Evolutionary conservation across 2,888 invertebrate species (phyloP).

Genomic region (Muscina levida): DNA sequence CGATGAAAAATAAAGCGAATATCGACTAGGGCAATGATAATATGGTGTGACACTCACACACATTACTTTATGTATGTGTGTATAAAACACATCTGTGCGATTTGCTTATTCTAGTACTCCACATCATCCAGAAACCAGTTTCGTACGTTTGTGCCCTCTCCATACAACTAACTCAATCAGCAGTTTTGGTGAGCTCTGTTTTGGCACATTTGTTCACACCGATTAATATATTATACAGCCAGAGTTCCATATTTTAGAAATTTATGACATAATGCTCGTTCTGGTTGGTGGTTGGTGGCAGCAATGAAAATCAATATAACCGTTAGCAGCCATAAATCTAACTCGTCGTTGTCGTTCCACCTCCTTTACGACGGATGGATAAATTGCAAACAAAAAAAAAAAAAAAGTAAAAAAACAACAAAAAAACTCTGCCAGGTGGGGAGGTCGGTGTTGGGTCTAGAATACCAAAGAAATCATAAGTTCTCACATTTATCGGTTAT

Average conservation of each 20-base stretch:
- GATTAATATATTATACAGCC: conserved; percentile 34
- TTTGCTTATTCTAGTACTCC: conserved; percentile 28
- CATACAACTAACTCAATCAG: conserved; percentile 30
- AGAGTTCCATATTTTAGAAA: conserved; percentile 32
- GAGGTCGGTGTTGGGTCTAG: not conserved
- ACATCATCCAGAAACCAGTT: conserved; percentile 19
- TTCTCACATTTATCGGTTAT: conserved; percentile 62
- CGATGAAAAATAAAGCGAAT: conserved; percentile 24
- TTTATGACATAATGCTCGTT: conserved; percentile 51
- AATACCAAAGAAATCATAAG: conserved; percentile 61
- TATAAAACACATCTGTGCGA: not conserved
- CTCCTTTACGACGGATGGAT: conserved; percentile 37
- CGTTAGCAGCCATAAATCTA: conserved; percentile 63
- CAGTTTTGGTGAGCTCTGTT: conserved; percentile 1
- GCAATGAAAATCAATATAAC: conserved; percentile 69
- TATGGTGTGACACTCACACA: not conserved
- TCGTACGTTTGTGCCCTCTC: not conserved
- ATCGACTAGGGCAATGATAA: conserved; percentile 29
- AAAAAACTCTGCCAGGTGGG: conserved; percentile 20
- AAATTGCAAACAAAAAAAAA: too few relatives aligned
- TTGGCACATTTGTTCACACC: conserved; percentile 18
- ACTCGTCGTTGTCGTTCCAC: conserved; percentile 42
- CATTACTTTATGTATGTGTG: not conserved
- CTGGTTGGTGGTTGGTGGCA: conserved; percentile 58
- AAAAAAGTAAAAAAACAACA: too few relatives aligned